Base-by-base conservation (phyloP, 2,888 invertebrate genomes). In the Busseola fusca region DNA sequence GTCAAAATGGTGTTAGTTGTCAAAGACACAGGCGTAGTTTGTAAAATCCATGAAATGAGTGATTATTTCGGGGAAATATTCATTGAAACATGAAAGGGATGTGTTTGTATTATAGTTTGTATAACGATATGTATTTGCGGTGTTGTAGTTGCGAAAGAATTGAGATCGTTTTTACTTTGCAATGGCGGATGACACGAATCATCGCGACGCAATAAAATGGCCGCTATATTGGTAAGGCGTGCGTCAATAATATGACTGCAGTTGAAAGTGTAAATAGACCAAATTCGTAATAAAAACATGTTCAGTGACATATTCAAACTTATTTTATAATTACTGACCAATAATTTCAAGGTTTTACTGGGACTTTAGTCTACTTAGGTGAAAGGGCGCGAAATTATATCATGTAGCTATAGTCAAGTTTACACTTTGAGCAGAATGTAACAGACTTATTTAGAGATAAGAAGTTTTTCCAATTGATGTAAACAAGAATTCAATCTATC, bases 171-270 rank as follows among this genome's bases (percentile, higher is more conserved):
- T 91, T 88, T 81, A 89, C 90, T 91, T 92, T 92, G 89, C 93
- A 95, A 95, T 95, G 95, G 95, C 95, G 95, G 95, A 94, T 95
- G 95, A 95, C 95, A 95, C 95, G 95, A 95, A 93, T 93, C 94
- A 93, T 94, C 95, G 92, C 94, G 94, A 94, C 95, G 95, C 94
- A 95, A 95, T 95, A 95, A 95, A 92, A 95, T 95, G 95, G 95
- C 95, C 95, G 95, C 94, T 94, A 86, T 91, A 90, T 92, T 91
- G 95, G 95, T 95, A 95, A 95, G 95, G 95, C 95, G 94, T 93
- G 95, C 94, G 94, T 94, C 94, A 93, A 92, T 91, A 91, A 82
- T 89, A 89, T 84, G 88, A 90, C 87, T 89, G 87, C 87, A 89
- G 87, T 87, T 86, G 80, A 78, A 81, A 76, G 86, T 89, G 86